Conservation (phyloP, 2,113 vertebrate genomes). For the Eudyptes chrysolophus region DNA sequence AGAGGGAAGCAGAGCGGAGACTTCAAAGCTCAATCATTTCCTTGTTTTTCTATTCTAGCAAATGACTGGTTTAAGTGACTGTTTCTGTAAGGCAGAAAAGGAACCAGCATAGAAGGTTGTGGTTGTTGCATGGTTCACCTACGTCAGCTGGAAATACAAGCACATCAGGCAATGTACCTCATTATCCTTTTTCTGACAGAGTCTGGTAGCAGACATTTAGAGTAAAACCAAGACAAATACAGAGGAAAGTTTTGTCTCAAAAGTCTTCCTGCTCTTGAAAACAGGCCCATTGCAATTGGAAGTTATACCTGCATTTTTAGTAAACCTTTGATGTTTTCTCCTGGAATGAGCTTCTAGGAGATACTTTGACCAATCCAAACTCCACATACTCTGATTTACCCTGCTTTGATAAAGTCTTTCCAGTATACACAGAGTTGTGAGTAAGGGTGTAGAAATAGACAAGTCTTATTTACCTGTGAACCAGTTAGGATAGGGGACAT, state of each 20-base stretch:
- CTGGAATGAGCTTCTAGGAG: neutral
- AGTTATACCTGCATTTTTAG: neutral
- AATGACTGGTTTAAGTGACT: neutral
- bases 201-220: neutral
- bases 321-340: neutral
- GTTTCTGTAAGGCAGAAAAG: neutral
- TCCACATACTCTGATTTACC: neutral
- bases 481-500: accelerated
- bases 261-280: neutral
- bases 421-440: neutral
- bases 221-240: neutral
- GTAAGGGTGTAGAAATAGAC: neutral
- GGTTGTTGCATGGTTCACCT: neutral
- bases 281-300: neutral
- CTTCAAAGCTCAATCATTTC: neutral
- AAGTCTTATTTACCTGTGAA: neutral
- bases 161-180: neutral
- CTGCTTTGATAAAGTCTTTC: neutral
- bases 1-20: neutral
- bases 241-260: neutral
- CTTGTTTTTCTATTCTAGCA: neutral
- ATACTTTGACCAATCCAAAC: neutral
- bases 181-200: neutral
- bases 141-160: neutral
- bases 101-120: neutral